Evolutionary conservation across 2,797 vertebrate genomes (phyloP).

Genomic region (Micromesistius poutassou): DNA sequence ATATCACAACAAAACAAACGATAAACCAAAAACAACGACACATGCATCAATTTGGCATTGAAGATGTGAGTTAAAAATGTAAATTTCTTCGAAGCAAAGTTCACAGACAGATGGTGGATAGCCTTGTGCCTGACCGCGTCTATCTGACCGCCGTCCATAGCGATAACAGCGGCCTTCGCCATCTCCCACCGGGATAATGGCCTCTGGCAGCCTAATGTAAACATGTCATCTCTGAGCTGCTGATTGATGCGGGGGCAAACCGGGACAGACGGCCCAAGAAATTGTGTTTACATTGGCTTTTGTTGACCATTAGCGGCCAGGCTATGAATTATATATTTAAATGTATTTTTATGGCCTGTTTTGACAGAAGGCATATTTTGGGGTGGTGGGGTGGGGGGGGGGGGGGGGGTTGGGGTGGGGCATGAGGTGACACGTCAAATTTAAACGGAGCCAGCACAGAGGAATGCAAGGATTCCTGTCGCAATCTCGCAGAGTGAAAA

Average conservation of each 20-base stretch:
- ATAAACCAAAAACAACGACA: not conserved
- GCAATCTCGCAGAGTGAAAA: conserved; percentile 49
- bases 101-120: not conserved
- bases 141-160: not conserved
- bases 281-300: conserved; percentile 25
- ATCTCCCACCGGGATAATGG: not conserved
- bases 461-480: conserved; percentile 37
- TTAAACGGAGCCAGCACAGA: conserved; percentile 56
- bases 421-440: conserved; percentile 56
- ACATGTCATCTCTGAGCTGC: not conserved
- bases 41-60: not conserved
- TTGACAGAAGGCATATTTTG: conserved; percentile 67
- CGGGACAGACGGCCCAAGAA: not conserved
- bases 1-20: conserved; percentile 24
- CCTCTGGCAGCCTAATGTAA: not conserved
- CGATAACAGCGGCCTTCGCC: not conserved
- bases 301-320: conserved; percentile 59
- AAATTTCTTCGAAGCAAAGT: not conserved
- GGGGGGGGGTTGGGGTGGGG: too few species aligned
- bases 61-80: not conserved
- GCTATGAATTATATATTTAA: conserved; percentile 63
- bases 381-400: conserved; percentile 26
- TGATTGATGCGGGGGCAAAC: not conserved
- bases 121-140: not conserved
- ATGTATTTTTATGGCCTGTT: conserved; percentile 47